A percentile compares a stretch with the other conserved stretches of the same genome.
phyloP scores from a whole-genome alignment of 2,797 vertebrate species.

The Poecilia velifera region DNA sequence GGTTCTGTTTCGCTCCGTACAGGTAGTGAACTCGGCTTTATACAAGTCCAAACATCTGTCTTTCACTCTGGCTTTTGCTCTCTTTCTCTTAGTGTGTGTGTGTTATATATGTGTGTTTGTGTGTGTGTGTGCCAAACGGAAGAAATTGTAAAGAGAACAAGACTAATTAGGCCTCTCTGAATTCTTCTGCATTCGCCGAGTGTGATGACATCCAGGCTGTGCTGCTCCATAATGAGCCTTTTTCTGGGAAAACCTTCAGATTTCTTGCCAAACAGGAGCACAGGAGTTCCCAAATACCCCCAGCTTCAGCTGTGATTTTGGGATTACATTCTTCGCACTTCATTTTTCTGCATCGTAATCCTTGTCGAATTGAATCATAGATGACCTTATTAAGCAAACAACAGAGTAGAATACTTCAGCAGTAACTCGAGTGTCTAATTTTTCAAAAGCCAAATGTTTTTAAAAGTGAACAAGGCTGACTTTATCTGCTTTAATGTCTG shows the following conservation, averaged over 20 bases:
- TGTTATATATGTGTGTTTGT: not conserved
- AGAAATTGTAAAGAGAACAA: not conserved
- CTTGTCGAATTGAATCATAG: not conserved
- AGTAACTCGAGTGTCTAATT: not conserved
- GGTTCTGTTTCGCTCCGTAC: not conserved
- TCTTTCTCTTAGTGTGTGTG: not conserved
- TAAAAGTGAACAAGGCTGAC: not conserved
- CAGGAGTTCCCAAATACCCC: not conserved
- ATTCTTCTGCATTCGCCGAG: not conserved
- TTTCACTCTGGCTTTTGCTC: not conserved
- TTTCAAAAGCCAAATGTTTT: not conserved
- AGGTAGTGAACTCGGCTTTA: not conserved
- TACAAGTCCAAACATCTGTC: not conserved
- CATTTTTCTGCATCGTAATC: not conserved
- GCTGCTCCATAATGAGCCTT: not conserved
- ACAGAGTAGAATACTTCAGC: not conserved
- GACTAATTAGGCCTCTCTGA: not conserved
- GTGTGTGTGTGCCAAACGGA: not conserved
- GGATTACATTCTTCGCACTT: not conserved
- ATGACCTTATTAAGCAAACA: not conserved
- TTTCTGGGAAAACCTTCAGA: conserved; percentile 1
- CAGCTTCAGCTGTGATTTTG: not conserved
- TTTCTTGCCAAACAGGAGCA: conserved; percentile 1
- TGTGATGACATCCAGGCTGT: not conserved
- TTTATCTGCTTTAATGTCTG: not conserved